Evolutionary conservation across 2,797 vertebrate genomes (phyloP).

Genomic region (Manis javanica): DNA sequence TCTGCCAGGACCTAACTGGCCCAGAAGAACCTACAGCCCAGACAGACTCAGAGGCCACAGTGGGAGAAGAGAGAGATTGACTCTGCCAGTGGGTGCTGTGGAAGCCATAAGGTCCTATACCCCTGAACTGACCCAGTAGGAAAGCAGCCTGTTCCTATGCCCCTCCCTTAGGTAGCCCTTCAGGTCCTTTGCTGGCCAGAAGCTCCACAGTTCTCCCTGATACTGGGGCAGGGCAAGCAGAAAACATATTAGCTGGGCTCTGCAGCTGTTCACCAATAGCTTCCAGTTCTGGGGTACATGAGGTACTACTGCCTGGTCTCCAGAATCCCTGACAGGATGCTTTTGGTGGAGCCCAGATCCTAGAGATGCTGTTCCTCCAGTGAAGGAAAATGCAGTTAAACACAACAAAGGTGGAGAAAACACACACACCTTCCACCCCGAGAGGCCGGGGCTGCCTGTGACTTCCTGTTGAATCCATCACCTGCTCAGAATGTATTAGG

Average conservation of each 20-base stretch:
- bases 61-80: not conserved
- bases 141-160: not conserved
- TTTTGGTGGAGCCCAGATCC: not conserved
- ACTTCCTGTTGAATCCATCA: slow-evolving; percentile 12
- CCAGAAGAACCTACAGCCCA: not conserved
- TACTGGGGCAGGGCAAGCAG: not conserved
- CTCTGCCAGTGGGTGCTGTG: not conserved
- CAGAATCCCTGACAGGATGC: not conserved
- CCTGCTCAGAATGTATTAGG: not conserved
- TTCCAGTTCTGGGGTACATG: not conserved
- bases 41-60: not conserved
- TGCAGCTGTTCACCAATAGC: not conserved
- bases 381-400: slow-evolving; percentile 24
- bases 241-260: not conserved
- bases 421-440: too few relatives aligned
- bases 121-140: not conserved
- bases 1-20: not conserved
- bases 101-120: not conserved
- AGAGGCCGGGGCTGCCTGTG: not conserved
- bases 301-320: slow-evolving; percentile 58
- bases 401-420: not conserved
- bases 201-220: not conserved
- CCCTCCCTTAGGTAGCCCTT: not conserved
- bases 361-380: slow-evolving; percentile 34
- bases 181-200: not conserved